Evolutionary conservation across 2,797 vertebrate genomes (phyloP).

Genomic region (Iguana delicatissima): DNA sequence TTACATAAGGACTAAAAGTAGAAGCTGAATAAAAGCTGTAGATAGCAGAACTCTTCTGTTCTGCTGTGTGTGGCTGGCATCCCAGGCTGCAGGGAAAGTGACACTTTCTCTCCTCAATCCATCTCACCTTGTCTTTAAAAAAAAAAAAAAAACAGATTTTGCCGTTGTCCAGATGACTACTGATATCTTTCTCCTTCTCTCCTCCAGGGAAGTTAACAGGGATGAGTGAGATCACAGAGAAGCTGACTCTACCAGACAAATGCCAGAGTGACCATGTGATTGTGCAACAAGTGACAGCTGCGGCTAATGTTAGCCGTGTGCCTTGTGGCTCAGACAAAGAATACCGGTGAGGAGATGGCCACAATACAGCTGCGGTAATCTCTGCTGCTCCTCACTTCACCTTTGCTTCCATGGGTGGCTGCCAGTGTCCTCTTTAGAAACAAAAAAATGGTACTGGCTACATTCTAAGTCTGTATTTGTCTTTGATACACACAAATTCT

Average conservation of each 20-base stretch:
- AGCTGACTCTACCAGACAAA: conserved; percentile 82
- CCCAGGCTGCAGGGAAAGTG: too few relatives aligned
- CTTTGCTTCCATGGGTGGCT: neutral
- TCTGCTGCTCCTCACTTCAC: neutral
- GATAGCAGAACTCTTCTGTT: too few relatives aligned
- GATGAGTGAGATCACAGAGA: conserved; percentile 97
- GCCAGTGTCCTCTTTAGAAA: neutral
- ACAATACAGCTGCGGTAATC: rapidly evolving
- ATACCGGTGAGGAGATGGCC: conserved; percentile 86
- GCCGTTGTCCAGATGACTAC: neutral
- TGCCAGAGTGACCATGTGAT: conserved; percentile 89
- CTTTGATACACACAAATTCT: neutral
- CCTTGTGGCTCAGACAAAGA: conserved; percentile 92
- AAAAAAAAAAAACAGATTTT: too few relatives aligned
- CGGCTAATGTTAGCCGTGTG: conserved; percentile 93
- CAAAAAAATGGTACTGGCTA: neutral
- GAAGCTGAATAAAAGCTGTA: too few relatives aligned
- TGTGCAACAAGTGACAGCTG: conserved; percentile 88
- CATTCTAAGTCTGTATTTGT: neutral
- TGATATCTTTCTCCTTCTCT: neutral
- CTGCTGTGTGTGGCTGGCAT: too few relatives aligned
- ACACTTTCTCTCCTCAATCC: neutral
- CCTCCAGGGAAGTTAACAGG: conserved; percentile 93
- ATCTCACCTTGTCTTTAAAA: neutral
- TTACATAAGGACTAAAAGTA: too few relatives aligned